phyloP scores from a whole-genome alignment of 2,888 invertebrate species.

The Linnaemya vulpina region DNA sequence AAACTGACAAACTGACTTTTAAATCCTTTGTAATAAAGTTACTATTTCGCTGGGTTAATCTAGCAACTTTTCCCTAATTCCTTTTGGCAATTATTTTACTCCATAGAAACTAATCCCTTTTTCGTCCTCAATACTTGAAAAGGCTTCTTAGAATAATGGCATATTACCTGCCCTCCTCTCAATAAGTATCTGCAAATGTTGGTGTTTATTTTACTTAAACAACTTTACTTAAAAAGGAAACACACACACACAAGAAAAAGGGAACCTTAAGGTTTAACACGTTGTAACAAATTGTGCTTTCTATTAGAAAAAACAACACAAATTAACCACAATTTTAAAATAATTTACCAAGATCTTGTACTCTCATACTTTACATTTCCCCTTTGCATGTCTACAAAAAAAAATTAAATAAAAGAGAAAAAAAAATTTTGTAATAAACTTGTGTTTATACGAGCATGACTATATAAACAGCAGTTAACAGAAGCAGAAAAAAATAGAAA shows the following conservation, averaged over 20 bases:
- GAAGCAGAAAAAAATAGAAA: conserved; percentile 12
- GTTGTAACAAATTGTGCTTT: conserved; percentile 45
- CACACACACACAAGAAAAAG: no score
- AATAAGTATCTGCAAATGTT: conserved; percentile 17
- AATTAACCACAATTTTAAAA: conserved; percentile 71
- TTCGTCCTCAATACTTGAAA: not conserved
- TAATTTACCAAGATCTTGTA: conserved; percentile 61
- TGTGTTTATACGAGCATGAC: not conserved
- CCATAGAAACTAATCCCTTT: not conserved
- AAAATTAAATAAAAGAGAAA: not conserved
- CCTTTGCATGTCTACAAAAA: not conserved
- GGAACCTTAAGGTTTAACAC: conserved; percentile 30
- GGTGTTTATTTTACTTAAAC: conserved; percentile 1
- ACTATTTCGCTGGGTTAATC: no score
- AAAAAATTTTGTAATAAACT: conserved; percentile 27
- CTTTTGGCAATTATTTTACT: not conserved
- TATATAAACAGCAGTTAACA: conserved; percentile 41
- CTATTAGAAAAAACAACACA: conserved; percentile 63
- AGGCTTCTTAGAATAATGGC: not conserved
- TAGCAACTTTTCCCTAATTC: not conserved
- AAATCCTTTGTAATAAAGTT: not conserved
- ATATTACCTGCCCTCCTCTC: not conserved
- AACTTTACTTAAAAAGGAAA: not conserved
- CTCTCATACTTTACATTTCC: not conserved
- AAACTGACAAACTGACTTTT: not conserved